A percentile compares a stretch with the other conserved stretches of the same genome.
phyloP scores from a whole-genome alignment of 1,140 invertebrate species.

The Tetramorium parvispinum region DNA sequence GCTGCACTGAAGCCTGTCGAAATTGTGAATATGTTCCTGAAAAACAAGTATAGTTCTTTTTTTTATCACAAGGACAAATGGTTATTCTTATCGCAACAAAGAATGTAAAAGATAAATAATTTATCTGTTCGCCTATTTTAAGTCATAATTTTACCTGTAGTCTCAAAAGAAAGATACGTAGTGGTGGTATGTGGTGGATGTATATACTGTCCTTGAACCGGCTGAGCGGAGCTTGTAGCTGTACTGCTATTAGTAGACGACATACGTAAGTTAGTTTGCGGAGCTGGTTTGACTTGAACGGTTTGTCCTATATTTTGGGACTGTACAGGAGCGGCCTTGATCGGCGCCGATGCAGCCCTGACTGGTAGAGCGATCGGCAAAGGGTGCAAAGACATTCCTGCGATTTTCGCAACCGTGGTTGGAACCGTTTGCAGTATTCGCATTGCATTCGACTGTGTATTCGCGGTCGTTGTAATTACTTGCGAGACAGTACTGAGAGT shows the following conservation, averaged over 20 bases:
- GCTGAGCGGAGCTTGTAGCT: conserved; percentile 70
- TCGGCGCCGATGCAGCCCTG: conserved; percentile 76
- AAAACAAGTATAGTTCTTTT: conserved; percentile 6
- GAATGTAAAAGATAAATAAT: not conserved
- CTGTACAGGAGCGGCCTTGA: conserved; percentile 69
- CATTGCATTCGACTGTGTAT: conserved; percentile 75
- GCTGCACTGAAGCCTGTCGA: conserved; percentile 79
- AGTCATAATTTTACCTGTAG: conserved; percentile 73
- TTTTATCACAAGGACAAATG: not conserved
- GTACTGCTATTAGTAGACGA: conserved; percentile 71
- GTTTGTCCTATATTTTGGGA: conserved; percentile 78
- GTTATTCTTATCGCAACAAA: not conserved
- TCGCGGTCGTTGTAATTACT: conserved; percentile 81
- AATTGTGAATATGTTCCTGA: conserved; percentile 82
- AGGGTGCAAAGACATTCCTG: conserved; percentile 83
- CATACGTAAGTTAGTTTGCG: conserved; percentile 75
- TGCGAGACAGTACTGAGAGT: conserved; percentile 80
- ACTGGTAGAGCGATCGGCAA: conserved; percentile 79
- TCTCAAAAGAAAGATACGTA: conserved; percentile 78
- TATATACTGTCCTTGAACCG: conserved; percentile 80
- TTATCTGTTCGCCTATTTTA: not conserved
- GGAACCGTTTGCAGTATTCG: conserved; percentile 79
- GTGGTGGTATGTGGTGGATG: conserved; percentile 80
- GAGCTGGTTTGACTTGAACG: conserved; percentile 76
- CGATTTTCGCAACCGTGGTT: conserved; percentile 80